A percentile compares a stretch with the other conserved stretches of the same genome.
Conservation (phyloP, 1,140 invertebrate genomes). For the Branchinecta lindahli region DNA sequence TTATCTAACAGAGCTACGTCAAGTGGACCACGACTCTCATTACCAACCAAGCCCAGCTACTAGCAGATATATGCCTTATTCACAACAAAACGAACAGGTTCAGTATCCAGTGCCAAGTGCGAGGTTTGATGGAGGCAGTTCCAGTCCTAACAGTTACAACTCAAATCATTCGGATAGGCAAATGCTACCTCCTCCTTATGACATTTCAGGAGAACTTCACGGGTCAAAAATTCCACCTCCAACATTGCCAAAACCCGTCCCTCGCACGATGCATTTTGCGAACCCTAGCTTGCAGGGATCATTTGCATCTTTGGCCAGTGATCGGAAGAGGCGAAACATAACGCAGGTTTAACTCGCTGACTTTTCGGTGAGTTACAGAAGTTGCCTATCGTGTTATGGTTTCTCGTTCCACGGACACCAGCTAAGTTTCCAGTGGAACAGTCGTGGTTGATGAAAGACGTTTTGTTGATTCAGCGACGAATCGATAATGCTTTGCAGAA, state of each 20-base stretch:
- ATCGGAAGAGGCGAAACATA: slow-evolving; percentile 20
- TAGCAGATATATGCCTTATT: no score
- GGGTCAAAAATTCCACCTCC: slow-evolving; percentile 14
- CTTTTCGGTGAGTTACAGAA: neutral
- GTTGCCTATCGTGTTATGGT: no score
- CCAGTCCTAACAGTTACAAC: slow-evolving; percentile 1
- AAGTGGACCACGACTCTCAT: no score
- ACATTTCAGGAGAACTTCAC: neutral
- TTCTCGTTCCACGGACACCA: no score
- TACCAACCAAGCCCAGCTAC: no score
- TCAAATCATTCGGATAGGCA: neutral
- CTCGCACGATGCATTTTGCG: neutral
- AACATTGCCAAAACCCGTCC: slow-evolving; percentile 19
- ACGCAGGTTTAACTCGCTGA: slow-evolving; percentile 16
- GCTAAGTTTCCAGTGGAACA: no score
- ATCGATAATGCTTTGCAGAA: no score
- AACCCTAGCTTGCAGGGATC: slow-evolving; percentile 19
- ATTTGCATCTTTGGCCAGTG: slow-evolving; percentile 21
- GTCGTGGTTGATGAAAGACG: no score
- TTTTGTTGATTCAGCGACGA: no score
- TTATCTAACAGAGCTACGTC: slow-evolving; percentile 24
- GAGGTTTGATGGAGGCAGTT: neutral
- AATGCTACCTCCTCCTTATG: slow-evolving; percentile 1
- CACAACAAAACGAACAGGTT: neutral
- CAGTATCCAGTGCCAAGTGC: neutral